Base-by-base conservation (phyloP, 2,113 vertebrate genomes). In the Sakesphorus luctuosus region DNA sequence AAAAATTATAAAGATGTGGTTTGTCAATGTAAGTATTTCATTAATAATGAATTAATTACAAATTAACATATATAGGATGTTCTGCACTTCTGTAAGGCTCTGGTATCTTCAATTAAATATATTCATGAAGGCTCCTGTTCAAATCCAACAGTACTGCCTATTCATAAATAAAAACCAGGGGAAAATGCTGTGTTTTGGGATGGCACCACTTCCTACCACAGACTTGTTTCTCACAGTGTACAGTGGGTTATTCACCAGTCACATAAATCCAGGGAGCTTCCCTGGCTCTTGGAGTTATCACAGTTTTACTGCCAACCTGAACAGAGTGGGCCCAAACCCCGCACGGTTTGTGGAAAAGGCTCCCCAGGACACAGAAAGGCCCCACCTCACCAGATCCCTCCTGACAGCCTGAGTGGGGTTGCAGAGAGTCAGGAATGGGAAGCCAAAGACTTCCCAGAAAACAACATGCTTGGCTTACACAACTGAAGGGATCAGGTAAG, bases 371-470 rank as follows among this genome's bases (percentile, higher is more conserved):
- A 46, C n/a, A 0, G 1, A 49, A 67, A 84, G n/a, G 13, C 83
- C 47, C 40, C 65, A 65, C n/a, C 59, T 52, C 55, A 67, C 15
- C 80, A 59, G 46, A 55, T 83, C 53, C 56, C 68, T 81, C 38
- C 43, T 14, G 11, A 65, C 16, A 68, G 18, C 43, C 73, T 46
- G 36, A 93, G 66, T 35, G 36, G 52, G 31, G 43, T 3, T 65
- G 23, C 25, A 43, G 77, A 82, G 38, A 35, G 16, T 50, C 75
- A 67, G 35, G 55, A 89, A 26, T 2, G 46, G n/a, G 46, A 94
- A 94, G 68, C 14, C 86, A 83, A 74, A 2, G 5, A 1, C 31
- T 89, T 97, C 46, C 31, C 92, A 93, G 74, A 93, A 95, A 96
- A 92, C 24, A 80, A 56, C 7, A 14, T 26, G 83, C 50, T 87